These are phyloP conservation scores for Orchestia grillus DNA, from an alignment of 1,140 invertebrate species.

Conservation along the genomic window DNA sequence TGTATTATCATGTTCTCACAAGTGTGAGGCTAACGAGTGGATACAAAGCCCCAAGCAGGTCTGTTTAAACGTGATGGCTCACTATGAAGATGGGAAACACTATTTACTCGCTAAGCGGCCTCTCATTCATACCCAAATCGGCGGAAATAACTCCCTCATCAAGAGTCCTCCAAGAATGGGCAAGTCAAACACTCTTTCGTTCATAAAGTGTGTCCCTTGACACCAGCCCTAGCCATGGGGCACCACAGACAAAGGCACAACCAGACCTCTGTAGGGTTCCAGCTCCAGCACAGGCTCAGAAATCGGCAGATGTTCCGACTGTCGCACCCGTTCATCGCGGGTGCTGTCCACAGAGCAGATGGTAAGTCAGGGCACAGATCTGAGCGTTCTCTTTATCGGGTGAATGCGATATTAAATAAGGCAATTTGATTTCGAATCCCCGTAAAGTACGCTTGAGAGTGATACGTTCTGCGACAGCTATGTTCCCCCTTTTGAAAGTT, in stretches of 20 bases:
- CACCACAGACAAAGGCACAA: not conserved
- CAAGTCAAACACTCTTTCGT: slow-evolving; percentile 7
- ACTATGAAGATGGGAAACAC: not conserved
- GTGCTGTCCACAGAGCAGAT: not conserved
- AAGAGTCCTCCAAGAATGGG: not conserved
- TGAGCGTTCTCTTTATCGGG: not conserved
- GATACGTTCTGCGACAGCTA: not conserved
- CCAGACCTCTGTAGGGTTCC: not conserved
- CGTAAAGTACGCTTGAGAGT: not conserved
- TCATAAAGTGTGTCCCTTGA: not conserved
- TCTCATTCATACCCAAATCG: not conserved
- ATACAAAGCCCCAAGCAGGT: not conserved
- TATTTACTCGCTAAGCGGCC: not conserved
- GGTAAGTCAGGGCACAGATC: not conserved
- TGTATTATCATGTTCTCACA: not conserved
- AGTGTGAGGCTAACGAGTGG: not conserved
- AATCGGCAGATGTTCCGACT: not conserved
- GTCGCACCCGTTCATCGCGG: not conserved
- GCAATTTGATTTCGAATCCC: not conserved
- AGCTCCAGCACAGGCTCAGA: not conserved
- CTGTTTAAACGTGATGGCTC: not conserved
- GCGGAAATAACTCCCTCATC: not conserved
- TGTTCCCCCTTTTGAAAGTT: not conserved
- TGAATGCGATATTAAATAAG: not conserved
- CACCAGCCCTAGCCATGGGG: not conserved